Conservation (phyloP, 2,797 vertebrate genomes). For the Tangara arthus region DNA sequence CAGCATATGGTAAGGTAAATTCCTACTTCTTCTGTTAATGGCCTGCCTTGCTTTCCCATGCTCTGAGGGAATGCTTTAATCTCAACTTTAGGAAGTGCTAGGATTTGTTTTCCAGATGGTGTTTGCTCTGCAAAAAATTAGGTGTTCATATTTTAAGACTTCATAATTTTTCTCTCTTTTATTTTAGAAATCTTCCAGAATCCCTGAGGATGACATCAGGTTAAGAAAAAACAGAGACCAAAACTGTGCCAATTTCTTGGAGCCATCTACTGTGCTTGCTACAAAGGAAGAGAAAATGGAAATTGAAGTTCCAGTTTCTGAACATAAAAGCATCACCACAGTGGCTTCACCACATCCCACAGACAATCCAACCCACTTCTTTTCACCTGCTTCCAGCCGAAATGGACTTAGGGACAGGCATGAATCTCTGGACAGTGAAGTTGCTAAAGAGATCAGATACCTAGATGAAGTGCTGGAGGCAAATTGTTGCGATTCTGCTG, state of each 20-base stretch:
- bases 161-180: constrained; percentile 11
- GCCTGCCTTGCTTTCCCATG: neutral
- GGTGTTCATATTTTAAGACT: neutral
- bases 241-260: constrained; percentile 85
- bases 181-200: constrained; percentile 84
- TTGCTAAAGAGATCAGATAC: constrained; percentile 92
- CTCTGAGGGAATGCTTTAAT: neutral
- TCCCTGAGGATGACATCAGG: constrained; percentile 86
- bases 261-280: constrained; percentile 81
- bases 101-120: constrained; percentile 4
- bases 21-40: neutral
- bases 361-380: constrained; percentile 78
- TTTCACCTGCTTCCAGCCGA: constrained; percentile 74
- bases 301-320: constrained; percentile 79
- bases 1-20: neutral
- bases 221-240: constrained; percentile 80
- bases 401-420: constrained; percentile 80
- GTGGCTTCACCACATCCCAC: constrained; percentile 62
- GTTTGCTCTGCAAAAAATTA: neutral
- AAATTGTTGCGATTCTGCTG: constrained; percentile 81
- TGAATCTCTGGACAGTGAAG: constrained; percentile 85
- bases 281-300: constrained; percentile 86
- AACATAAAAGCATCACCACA: constrained; percentile 77
- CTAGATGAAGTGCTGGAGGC: constrained; percentile 94
- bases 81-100: neutral